phyloP scores from a whole-genome alignment of 2,113 vertebrate species.

The Chaetops frenatus region DNA sequence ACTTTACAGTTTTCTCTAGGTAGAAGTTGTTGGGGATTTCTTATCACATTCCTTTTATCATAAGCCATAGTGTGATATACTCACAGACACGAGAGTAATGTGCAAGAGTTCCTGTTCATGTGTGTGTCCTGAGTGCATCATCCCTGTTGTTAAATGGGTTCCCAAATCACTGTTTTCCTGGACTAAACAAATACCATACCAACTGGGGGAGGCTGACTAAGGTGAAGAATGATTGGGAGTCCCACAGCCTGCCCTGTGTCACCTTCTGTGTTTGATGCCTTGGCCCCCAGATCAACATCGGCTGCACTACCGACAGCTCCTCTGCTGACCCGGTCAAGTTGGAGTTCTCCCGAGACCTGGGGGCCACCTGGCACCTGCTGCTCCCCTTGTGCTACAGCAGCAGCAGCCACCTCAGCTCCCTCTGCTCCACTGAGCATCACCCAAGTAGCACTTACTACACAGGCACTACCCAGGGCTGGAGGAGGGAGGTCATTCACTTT shows the following conservation, averaged over 20 bases:
- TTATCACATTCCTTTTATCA: background rate
- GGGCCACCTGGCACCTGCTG: conserved; percentile 93
- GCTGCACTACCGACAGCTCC: conserved; percentile 91
- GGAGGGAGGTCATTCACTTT: conserved; percentile 90
- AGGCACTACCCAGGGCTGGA: conserved; percentile 92
- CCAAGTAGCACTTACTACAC: conserved; percentile 92
- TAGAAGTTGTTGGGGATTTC: background rate
- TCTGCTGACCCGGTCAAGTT: conserved; percentile 84
- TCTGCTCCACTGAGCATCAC: conserved; percentile 95
- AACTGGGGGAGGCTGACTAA: background rate
- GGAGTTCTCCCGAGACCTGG: conserved; percentile 94
- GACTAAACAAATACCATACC: background rate
- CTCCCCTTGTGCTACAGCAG: conserved; percentile 92
- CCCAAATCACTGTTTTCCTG: background rate
- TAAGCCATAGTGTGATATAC: background rate
- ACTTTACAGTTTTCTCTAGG: background rate
- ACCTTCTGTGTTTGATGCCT: conserved; percentile 1
- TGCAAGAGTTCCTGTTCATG: background rate
- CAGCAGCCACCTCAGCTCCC: conserved; percentile 81
- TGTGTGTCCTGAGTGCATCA: background rate
- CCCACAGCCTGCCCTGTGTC: background rate
- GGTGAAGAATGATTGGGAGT: background rate
- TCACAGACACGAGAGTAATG: background rate
- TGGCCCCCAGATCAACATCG: conserved; percentile 86
- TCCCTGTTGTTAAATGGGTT: background rate